phyloP scores from a whole-genome alignment of 1,140 invertebrate genomes.

The Bombus breviceps region DNA sequence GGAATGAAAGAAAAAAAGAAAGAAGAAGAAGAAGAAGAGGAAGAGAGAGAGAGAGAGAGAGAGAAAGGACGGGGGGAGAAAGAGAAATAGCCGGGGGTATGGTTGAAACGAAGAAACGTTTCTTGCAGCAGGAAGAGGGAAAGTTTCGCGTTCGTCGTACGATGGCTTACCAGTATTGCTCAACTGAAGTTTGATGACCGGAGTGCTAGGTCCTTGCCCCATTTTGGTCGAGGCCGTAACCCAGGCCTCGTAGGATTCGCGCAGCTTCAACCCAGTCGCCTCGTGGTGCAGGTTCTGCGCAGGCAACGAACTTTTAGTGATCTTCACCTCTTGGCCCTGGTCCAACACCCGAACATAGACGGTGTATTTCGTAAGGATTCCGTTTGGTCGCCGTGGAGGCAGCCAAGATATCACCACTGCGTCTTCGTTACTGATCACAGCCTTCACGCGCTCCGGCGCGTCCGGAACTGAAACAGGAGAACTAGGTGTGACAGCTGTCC shows the following conservation, averaged over 20 bases:
- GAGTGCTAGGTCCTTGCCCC: constrained; percentile 84
- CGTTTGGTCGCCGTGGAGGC: constrained; percentile 88
- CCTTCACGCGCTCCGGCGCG: constrained; percentile 89
- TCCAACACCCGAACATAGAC: constrained; percentile 87
- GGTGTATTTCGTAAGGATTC: constrained; percentile 89
- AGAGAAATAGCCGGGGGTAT: neutral
- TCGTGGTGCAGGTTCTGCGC: constrained; percentile 83
- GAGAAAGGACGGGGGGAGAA: too few relatives aligned
- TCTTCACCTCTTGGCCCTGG: constrained; percentile 83
- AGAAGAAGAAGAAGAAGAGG: neutral
- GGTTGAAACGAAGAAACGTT: neutral
- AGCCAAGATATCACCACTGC: constrained; percentile 91
- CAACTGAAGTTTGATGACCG: constrained; percentile 83
- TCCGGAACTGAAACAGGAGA: constrained; percentile 83
- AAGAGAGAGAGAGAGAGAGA: accelerated
- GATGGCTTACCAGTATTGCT: constrained; percentile 77
- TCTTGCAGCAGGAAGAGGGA: neutral
- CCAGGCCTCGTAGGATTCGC: constrained; percentile 86
- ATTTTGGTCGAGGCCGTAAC: constrained; percentile 85
- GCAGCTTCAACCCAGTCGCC: constrained; percentile 83
- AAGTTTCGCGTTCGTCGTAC: constrained; percentile 9
- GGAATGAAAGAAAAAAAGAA: neutral
- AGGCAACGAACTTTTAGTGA: constrained; percentile 77
- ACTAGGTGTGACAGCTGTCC: neutral
- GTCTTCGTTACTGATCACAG: constrained; percentile 86